These are phyloP conservation scores for Laterallus jamaicensis DNA, from an alignment of 2,113 vertebrate genomes.

Conservation along the genomic window DNA sequence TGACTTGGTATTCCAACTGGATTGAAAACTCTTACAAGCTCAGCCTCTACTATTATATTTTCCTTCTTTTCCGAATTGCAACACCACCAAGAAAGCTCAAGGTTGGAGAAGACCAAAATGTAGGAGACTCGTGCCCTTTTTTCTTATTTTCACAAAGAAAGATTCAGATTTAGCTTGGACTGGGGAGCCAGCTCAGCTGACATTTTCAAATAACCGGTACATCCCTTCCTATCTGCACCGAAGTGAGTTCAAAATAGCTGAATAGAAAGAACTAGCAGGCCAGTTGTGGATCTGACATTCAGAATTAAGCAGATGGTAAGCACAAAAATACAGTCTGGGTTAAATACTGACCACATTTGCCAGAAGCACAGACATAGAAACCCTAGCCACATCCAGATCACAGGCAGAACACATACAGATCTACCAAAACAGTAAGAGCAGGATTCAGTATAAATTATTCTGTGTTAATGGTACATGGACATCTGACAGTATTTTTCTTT, in stretches of 20 bases:
- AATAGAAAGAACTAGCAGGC: slow-evolving; percentile 52
- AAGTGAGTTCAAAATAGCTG: slow-evolving; percentile 35
- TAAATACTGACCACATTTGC: slow-evolving; percentile 64
- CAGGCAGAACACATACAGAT: slow-evolving; percentile 35
- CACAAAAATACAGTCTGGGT: slow-evolving; percentile 67
- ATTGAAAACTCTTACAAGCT: not conserved
- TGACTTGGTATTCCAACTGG: not conserved
- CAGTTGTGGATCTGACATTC: slow-evolving; percentile 68
- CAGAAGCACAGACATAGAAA: slow-evolving; percentile 64
- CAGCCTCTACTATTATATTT: not conserved
- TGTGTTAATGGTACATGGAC: slow-evolving; percentile 31
- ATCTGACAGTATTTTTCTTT: slow-evolving; percentile 66
- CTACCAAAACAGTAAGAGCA: slow-evolving; percentile 37
- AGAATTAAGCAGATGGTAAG: slow-evolving; percentile 69
- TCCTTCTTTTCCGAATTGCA: not conserved
- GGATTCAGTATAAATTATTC: slow-evolving; percentile 49
- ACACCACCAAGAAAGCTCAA: not conserved
- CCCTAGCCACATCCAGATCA: slow-evolving; percentile 56
- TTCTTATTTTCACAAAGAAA: not conserved
- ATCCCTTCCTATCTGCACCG: not conserved
- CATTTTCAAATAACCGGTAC: slow-evolving; percentile 19
- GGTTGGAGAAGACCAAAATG: not conserved
- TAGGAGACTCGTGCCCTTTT: not conserved
- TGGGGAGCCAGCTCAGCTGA: not conserved
- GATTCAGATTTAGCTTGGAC: not conserved